These are phyloP conservation scores for Blennius ocellaris DNA, from an alignment of 2,113 vertebrate genomes.

Conservation along the genomic window DNA sequence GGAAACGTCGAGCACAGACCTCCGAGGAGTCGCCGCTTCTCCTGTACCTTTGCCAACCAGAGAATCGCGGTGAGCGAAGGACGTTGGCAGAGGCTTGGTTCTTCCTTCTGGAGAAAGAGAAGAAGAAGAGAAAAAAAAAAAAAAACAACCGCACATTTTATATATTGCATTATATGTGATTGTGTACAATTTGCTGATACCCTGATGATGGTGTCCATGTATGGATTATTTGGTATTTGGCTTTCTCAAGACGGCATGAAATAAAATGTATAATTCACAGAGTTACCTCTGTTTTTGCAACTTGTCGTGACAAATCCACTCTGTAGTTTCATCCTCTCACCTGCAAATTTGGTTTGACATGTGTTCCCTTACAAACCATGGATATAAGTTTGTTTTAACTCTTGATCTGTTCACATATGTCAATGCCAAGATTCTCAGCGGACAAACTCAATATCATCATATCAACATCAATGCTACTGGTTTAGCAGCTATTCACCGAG, in stretches of 20 bases:
- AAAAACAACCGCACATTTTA: slow-evolving; percentile 77
- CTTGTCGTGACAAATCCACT: slow-evolving; percentile 70
- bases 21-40: slow-evolving; percentile 65
- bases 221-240: slow-evolving; percentile 82
- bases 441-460: slow-evolving; percentile 43
- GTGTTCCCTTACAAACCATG: slow-evolving; percentile 22
- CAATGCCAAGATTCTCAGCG: slow-evolving; percentile 73
- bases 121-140: slow-evolving; percentile 33
- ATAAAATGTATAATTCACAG: slow-evolving; percentile 83
- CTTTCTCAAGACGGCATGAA: slow-evolving; percentile 82
- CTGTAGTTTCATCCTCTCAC: slow-evolving; percentile 60
- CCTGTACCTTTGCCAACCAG: slow-evolving; percentile 66
- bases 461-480: slow-evolving; percentile 42
- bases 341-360: slow-evolving; percentile 39
- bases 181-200: slow-evolving; percentile 83
- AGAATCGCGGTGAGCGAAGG: slow-evolving; percentile 63
- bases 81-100: slow-evolving; percentile 64
- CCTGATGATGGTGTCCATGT: slow-evolving; percentile 80
- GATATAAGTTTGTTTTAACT: slow-evolving; percentile 42
- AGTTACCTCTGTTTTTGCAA: slow-evolving; percentile 81
- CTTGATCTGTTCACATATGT: slow-evolving; percentile 53
- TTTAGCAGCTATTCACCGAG: slow-evolving; percentile 65
- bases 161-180: slow-evolving; percentile 84
- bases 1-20: slow-evolving; percentile 68
- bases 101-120: slow-evolving; percentile 48